A percentile compares a stretch with the other conserved stretches of the same genome.
Conservation (phyloP, 2,797 vertebrate species). For the Podarcis siculus region DNA sequence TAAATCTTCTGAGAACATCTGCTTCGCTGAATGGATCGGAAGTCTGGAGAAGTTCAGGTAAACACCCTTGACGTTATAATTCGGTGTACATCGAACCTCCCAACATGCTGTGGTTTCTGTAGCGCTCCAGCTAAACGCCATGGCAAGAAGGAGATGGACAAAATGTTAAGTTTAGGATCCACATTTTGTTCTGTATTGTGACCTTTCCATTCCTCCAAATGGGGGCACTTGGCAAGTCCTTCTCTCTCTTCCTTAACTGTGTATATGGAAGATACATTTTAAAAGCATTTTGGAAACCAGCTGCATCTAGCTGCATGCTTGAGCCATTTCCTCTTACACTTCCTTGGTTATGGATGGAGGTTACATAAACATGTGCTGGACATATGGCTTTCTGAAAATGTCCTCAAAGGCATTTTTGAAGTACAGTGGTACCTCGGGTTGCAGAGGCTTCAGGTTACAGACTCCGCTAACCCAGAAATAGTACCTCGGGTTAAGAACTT, state of each 20-base stretch:
- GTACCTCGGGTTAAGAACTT: too few species aligned
- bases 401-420: neutral
- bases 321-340: constrained; percentile 22
- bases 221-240: constrained; percentile 29
- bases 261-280: neutral
- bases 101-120: constrained; percentile 15
- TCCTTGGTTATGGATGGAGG: constrained; percentile 24
- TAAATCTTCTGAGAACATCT: neutral
- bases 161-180: constrained; percentile 8
- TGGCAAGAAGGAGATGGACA: neutral
- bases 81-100: neutral
- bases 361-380: constrained; percentile 13
- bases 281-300: neutral
- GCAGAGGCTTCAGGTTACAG: too few species aligned
- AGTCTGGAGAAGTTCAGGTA: constrained; percentile 12
- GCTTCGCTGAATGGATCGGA: constrained; percentile 8
- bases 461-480: too few species aligned
- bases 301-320: neutral
- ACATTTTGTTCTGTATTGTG: constrained; percentile 1
- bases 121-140: neutral
- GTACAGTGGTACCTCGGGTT: too few species aligned
- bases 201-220: neutral
- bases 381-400: neutral
- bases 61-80: neutral
- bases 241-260: neutral